Percentiles rank a stretch among this genome's conserved stretches.
phyloP scores from a whole-genome alignment of 2,888 invertebrate species.

The Muscina levida region DNA sequence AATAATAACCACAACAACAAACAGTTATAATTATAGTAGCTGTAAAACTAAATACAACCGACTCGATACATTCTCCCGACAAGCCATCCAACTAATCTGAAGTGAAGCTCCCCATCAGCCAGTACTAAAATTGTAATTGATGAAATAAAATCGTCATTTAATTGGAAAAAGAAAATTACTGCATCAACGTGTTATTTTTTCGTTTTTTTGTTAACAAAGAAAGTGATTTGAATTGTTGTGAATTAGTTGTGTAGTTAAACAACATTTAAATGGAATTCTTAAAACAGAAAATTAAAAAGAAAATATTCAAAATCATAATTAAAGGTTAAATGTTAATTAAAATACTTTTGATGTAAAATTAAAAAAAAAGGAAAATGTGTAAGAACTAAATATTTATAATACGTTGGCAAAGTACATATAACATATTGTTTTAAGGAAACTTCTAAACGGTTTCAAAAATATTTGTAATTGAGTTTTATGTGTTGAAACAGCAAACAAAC shows the following conservation, averaged over 20 bases:
- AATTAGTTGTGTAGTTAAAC: too few species aligned
- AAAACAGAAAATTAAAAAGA: neutral
- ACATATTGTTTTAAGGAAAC: too few species aligned
- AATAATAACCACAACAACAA: conserved; percentile 29
- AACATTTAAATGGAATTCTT: neutral
- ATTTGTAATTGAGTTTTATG: neutral
- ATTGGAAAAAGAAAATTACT: conserved; percentile 6
- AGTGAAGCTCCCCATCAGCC: neutral
- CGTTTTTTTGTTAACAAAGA: too few species aligned
- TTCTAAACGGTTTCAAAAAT: neutral
- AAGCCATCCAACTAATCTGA: too few species aligned
- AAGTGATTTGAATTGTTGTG: neutral
- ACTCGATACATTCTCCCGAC: too few species aligned
- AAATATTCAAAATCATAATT: neutral
- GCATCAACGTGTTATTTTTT: too few species aligned
- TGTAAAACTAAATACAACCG: conserved; percentile 40
- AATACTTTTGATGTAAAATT: neutral
- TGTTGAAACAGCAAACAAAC: neutral
- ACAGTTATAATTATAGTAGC: conserved; percentile 44
- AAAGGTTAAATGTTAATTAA: too few species aligned
- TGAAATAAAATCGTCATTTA: neutral
- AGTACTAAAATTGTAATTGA: neutral
- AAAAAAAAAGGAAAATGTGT: neutral
- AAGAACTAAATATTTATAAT: neutral
- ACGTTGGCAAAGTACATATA: too few species aligned